Evolutionary conservation across 2,888 invertebrate genomes (phyloP), one percentile per base, ranked within the genome.

Genomic region (Spodoptera picta): DNA sequence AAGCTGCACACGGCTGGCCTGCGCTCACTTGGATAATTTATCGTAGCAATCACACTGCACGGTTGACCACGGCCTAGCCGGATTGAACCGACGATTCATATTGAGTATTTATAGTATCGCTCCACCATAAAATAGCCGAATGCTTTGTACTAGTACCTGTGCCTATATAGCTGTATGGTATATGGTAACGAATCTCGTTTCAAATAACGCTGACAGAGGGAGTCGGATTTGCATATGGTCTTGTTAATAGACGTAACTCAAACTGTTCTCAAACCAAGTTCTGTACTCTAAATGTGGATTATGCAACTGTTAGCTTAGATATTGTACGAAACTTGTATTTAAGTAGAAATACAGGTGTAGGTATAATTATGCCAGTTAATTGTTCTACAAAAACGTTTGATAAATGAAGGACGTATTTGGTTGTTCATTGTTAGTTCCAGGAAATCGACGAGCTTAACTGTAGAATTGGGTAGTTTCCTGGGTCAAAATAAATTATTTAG

Each of bases 21-120:
- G 90, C 91, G 87, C 85, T 93, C 92, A 91, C 89, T 92, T 93
- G 92, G 87, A 92, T 94, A 93, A 93, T 93, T 93, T 93, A 93
- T 92, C 73, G 85, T 79, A 76, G 77, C 79, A 75, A 69, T 72
- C 72, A 76, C 23, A 52, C 79, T 66, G 88, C 87, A 88, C 87
- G 91, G 88, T 89, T 89, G 90, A 89, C 89, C 89, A 83, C 81
- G 79, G 86, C 85, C 88, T 88, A 87, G 87, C 85, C 82, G 86
- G 86, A 87, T 88, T 87, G 82, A 83, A 73, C 74, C 82, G 57
- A 65, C 73, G 83, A 87, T 87, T 87, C 89, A 84, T 86, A 70
- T 76, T 66, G 79, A 82, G 75, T 81, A 81, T 81, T 83, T 81
- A 81, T 78, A 75, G 79, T 64, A 73, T 67, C 55, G 70, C 48